Evolutionary conservation across 2,888 invertebrate species (phyloP).

Genomic region (Chaitophorus viminalis): DNA sequence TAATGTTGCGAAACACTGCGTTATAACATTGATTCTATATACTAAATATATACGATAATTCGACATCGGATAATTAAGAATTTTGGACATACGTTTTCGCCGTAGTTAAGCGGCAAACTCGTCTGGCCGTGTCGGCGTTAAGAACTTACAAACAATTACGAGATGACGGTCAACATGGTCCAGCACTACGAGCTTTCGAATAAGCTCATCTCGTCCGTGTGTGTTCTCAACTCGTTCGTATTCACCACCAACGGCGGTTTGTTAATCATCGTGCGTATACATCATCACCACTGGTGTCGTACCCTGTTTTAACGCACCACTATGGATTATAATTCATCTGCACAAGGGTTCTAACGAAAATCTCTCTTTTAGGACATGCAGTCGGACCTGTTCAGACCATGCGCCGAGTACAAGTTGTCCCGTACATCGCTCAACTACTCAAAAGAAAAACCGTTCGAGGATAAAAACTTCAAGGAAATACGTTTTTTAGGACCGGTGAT

Average conservation of each 20-base stretch:
- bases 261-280: conserved; percentile 12
- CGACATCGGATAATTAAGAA: no score
- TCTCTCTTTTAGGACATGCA: conserved; percentile 16
- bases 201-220: conserved; percentile 21
- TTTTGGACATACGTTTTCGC: no score
- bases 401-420: conserved; percentile 19
- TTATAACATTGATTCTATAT: no score
- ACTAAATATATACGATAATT: no score
- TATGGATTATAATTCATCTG: background rate
- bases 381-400: conserved; percentile 37
- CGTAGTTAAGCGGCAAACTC: background rate
- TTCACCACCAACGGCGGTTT: conserved; percentile 44
- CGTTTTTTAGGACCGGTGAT: conserved; percentile 19
- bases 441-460: conserved; percentile 39
- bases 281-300: background rate
- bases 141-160: background rate
- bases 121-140: background rate
- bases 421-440: conserved; percentile 2
- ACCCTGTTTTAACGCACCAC: background rate
- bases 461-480: conserved; percentile 45
- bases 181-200: conserved; percentile 41
- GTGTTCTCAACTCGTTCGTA: conserved; percentile 14
- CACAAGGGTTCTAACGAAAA: background rate
- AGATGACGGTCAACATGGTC: conserved; percentile 26
- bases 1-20: no score